Evolutionary conservation across 2,113 vertebrate species (phyloP).

Genomic region (Siniperca knerii): DNA sequence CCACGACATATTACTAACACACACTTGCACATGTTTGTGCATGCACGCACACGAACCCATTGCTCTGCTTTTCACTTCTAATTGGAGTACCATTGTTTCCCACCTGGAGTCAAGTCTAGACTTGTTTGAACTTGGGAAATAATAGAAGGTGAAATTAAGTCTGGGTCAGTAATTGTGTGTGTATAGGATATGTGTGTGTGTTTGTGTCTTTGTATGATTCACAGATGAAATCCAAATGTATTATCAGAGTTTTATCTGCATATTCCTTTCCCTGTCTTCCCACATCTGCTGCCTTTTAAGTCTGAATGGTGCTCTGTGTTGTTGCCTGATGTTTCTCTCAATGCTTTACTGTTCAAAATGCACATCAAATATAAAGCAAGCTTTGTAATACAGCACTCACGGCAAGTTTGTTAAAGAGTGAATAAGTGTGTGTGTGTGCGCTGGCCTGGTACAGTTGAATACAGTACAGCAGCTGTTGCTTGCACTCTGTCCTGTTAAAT

Average conservation of each 20-base stretch:
- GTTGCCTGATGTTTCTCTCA: background rate
- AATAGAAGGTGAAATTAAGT: constrained; percentile 56
- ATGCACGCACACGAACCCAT: constrained; percentile 4
- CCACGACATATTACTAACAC: constrained; percentile 20
- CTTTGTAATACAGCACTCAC: constrained; percentile 32
- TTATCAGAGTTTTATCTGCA: constrained; percentile 8
- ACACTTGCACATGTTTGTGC: background rate
- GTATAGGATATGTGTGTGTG: background rate
- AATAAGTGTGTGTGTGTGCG: background rate
- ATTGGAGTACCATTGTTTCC: constrained; percentile 40
- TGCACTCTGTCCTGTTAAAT: constrained; percentile 73
- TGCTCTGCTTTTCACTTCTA: constrained; percentile 39
- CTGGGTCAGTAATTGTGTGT: constrained; percentile 32
- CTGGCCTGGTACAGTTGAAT: constrained; percentile 37
- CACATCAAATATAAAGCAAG: constrained; percentile 28
- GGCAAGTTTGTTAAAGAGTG: constrained; percentile 21
- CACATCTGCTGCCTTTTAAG: constrained; percentile 14
- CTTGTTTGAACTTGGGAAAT: constrained; percentile 50
- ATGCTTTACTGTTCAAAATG: constrained; percentile 17
- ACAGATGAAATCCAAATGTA: constrained; percentile 8
- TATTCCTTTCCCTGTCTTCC: constrained; percentile 1
- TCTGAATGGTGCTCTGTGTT: constrained; percentile 14
- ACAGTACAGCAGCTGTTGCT: constrained; percentile 62
- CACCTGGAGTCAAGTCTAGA: constrained; percentile 60
- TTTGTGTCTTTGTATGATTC: constrained; percentile 32